Percentiles rank a stretch among this genome's conserved stretches.
phyloP scores from a whole-genome alignment of 2,797 vertebrate species.

The Hemitrygon akajei region DNA sequence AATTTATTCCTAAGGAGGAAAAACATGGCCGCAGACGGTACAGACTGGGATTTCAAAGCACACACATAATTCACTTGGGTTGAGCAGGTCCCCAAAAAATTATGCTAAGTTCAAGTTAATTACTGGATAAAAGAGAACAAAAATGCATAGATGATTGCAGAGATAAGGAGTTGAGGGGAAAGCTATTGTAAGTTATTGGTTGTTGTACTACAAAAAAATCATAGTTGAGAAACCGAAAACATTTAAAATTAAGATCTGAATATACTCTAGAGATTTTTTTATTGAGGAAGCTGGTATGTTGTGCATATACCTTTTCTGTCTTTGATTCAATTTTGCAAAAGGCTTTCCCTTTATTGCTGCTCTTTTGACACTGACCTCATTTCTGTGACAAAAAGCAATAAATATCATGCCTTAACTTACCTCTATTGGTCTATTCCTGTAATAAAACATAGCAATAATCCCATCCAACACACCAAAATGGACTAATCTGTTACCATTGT shows the following conservation, averaged over 20 bases:
- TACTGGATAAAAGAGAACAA: background rate
- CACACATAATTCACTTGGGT: background rate
- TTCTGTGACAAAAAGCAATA: too few relatives aligned
- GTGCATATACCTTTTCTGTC: background rate
- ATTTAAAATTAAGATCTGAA: background rate
- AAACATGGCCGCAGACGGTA: background rate
- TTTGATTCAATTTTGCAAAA: background rate
- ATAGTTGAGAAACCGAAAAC: background rate
- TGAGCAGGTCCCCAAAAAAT: background rate
- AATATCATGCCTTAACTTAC: background rate
- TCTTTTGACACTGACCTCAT: background rate
- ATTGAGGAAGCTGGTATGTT: background rate
- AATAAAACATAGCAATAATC: background rate
- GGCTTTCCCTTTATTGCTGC: background rate
- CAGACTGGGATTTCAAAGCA: background rate
- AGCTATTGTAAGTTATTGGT: background rate
- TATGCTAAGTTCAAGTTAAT: background rate
- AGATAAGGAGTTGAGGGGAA: background rate
- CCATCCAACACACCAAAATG: background rate
- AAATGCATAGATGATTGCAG: background rate
- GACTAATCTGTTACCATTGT: background rate
- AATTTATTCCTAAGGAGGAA: background rate
- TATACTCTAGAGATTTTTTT: background rate
- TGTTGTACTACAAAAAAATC: background rate
- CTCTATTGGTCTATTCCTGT: background rate